Evolutionary conservation across 2,888 invertebrate species (phyloP).

Genomic region (Cephus pulcher): DNA sequence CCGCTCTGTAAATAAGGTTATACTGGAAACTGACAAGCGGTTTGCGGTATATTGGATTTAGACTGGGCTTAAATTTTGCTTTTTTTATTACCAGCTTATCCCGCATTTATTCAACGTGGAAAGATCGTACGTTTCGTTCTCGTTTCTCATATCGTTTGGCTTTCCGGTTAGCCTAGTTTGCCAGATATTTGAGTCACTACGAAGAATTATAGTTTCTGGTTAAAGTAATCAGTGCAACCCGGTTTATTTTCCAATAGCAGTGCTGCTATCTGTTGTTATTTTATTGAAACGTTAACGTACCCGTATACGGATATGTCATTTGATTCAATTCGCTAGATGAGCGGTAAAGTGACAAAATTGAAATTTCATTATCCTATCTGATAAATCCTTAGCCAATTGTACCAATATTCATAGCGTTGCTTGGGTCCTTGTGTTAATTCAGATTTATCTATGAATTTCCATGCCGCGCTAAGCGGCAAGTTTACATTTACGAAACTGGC

Average conservation of each 20-base stretch:
- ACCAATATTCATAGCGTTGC: neutral
- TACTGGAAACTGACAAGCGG: neutral
- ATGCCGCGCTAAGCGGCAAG: neutral
- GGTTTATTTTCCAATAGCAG: neutral
- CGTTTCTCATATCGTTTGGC: neutral
- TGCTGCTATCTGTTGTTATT: neutral
- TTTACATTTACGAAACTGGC: neutral
- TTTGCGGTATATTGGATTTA: neutral
- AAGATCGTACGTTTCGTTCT: neutral
- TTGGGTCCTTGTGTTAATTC: neutral
- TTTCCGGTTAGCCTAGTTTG: neutral
- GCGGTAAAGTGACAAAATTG: neutral
- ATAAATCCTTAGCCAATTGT: neutral
- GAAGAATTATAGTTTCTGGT: neutral
- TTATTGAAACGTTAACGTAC: neutral
- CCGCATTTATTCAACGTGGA: neutral
- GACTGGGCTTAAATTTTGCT: neutral
- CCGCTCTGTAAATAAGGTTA: neutral
- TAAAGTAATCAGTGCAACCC: neutral
- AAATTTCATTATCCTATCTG: neutral
- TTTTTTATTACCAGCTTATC: neutral
- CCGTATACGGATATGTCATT: neutral
- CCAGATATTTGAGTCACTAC: neutral
- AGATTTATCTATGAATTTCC: neutral
- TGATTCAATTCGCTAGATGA: neutral